Evolutionary conservation across 2,113 vertebrate genomes (phyloP).

Genomic region (Alosa alosa): DNA sequence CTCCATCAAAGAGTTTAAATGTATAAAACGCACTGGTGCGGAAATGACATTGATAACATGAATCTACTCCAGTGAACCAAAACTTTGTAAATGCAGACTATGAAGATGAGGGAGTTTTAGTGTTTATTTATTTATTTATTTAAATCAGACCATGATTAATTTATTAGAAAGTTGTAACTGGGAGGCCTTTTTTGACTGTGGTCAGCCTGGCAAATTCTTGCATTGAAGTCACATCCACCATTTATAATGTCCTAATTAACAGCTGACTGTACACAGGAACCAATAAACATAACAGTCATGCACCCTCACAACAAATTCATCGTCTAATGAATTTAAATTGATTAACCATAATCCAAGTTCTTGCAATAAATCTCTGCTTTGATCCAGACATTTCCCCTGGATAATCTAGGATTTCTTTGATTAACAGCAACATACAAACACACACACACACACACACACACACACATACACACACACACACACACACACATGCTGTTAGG

Average conservation of each 20-base stretch:
- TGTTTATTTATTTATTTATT: neutral
- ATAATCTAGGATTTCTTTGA: slow-evolving; percentile 6
- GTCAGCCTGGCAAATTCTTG: neutral
- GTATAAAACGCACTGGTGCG: neutral
- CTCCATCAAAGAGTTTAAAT: neutral
- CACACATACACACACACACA: neutral
- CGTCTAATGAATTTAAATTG: slow-evolving; percentile 16
- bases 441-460: slow-evolving; percentile 14
- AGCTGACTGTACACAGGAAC: neutral
- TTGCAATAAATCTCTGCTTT: slow-evolving; percentile 14
- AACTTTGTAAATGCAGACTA: neutral
- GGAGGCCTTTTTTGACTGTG: neutral
- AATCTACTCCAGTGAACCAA: neutral
- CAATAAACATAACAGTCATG: neutral
- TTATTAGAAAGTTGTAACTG: neutral
- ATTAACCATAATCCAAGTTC: slow-evolving; percentile 20
- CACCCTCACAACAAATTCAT: slow-evolving; percentile 2
- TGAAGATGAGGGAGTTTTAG: neutral
- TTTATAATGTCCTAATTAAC: neutral
- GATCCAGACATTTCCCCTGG: slow-evolving; percentile 17
- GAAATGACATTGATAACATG: neutral
- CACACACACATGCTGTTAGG: neutral
- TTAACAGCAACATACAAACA: neutral
- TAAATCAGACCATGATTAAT: neutral
- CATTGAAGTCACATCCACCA: neutral